phyloP scores from a whole-genome alignment of 2,888 invertebrate genomes.

The Drosophila cracens region DNA sequence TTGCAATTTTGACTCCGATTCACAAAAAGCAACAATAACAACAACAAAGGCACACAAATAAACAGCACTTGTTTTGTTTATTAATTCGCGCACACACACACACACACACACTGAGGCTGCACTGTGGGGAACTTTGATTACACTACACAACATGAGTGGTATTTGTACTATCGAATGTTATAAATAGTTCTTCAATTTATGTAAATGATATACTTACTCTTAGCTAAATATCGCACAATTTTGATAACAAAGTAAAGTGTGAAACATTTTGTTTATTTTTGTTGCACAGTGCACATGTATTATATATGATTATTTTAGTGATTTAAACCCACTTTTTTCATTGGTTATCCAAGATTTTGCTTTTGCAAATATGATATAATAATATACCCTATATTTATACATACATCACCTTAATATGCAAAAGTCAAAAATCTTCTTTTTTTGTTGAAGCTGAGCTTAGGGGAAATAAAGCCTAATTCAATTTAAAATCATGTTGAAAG shows the following conservation, averaged over 20 bases:
- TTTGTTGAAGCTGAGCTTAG: background rate
- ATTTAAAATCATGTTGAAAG: background rate
- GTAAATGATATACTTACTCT: background rate
- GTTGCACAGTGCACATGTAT: background rate
- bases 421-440: background rate
- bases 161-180: background rate
- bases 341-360: background rate
- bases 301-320: too few species aligned
- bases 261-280: background rate
- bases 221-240: background rate
- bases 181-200: background rate
- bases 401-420: background rate
- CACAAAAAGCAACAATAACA: conserved; percentile 25
- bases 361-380: background rate
- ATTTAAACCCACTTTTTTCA: background rate
- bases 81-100: conserved; percentile 54
- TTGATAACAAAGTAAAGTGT: background rate
- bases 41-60: conserved; percentile 49
- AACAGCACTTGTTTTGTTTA: conserved; percentile 64
- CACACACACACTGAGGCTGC: conserved; percentile 15
- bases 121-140: conserved; percentile 15
- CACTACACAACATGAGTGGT: conserved; percentile 10
- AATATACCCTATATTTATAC: background rate
- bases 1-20: conserved; percentile 51
- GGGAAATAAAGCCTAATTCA: background rate